A percentile compares a stretch with the other conserved stretches of the same genome.
Conservation (phyloP, 2,888 invertebrate genomes). For the Drosophila cognata region DNA sequence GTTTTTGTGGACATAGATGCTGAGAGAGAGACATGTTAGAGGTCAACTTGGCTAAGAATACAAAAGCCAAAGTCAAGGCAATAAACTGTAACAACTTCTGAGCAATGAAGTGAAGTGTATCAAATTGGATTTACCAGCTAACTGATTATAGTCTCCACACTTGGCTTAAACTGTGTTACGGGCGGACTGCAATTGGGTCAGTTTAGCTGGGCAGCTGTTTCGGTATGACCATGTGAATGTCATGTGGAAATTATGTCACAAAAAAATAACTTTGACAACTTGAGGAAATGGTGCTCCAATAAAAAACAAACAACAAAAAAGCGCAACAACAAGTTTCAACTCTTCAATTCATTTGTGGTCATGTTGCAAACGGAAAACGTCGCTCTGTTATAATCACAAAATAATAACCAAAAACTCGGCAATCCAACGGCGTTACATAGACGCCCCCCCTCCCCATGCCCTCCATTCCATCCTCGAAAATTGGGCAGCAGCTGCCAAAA, state of each 20-base stretch:
- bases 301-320: slow-evolving; percentile 14
- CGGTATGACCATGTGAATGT: slow-evolving; percentile 44
- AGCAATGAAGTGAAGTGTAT: slow-evolving; percentile 36
- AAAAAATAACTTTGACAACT: slow-evolving; percentile 32
- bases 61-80: slow-evolving; percentile 62
- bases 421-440: slow-evolving; percentile 47
- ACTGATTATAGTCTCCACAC: slow-evolving; percentile 15
- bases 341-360: slow-evolving; percentile 48
- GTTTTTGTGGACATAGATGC: slow-evolving; percentile 21
- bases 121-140: slow-evolving; percentile 58
- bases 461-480: slow-evolving; percentile 9
- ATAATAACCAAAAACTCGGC: slow-evolving; percentile 59
- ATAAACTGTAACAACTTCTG: slow-evolving; percentile 58
- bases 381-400: slow-evolving; percentile 62
- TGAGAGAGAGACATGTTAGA: slow-evolving; percentile 36
- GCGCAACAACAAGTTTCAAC: slow-evolving; percentile 14
- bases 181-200: slow-evolving; percentile 48
- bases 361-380: slow-evolving; percentile 66
- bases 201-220: slow-evolving; percentile 34
- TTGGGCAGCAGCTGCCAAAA: slow-evolving; percentile 49
- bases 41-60: slow-evolving; percentile 49
- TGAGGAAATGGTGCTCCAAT: slow-evolving; percentile 58
- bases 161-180: slow-evolving; percentile 7
- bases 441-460: background rate
- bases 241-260: slow-evolving; percentile 64